Base-by-base conservation (phyloP, 2,113 vertebrate genomes). In the Mobula hypostoma region DNA sequence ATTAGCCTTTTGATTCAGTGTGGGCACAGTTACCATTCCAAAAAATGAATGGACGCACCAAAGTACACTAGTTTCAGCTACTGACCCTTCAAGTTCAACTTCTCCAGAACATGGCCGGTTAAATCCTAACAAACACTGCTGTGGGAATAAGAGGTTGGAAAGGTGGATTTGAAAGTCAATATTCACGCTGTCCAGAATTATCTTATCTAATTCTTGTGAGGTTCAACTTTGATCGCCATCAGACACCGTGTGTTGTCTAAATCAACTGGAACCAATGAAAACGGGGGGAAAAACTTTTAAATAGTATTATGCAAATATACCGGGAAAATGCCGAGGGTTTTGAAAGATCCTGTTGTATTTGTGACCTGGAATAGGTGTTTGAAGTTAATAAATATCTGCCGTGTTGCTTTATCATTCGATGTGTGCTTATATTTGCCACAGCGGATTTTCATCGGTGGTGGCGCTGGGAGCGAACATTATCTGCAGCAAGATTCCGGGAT, bases 391-490 rank as follows among this genome's bases (percentile, higher is more conserved):
- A 88, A 61, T 88, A 88, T 27, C 29, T 14, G 5, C 29, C 17
- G 63, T 91, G 88, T 40, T 91, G 88, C 88, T 91, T n/a, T 74
- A 32, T 93, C 74, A 27, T 32, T 27, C 7, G 21, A 74, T 78
- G 74, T 88, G 93, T 32, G 0, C 95, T 63, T 94, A 15, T 95
- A 94, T 95, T 24, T 95, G 96, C 94, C 96, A 96, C 96, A 99
- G 99, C 95, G 98, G 98, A 7, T 98, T 99, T 95, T 98, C 98
- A 48, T 98, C 98, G 36, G 99, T 99, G 97, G 98, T 98, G 94
- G 98, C 99, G 92, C 97, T 99, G 96, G 98, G 99, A 95, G 98
- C 98, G 79, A 99, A 98, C 96, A 98, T 99, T 97, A 99, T 99
- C 97, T 99, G 99, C 94, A 99, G 98, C 95, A 99, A 99, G 96